These are phyloP conservation scores for Ondatra zibethicus DNA, from an alignment of 2,113 vertebrate genomes.

Conservation along the genomic window DNA sequence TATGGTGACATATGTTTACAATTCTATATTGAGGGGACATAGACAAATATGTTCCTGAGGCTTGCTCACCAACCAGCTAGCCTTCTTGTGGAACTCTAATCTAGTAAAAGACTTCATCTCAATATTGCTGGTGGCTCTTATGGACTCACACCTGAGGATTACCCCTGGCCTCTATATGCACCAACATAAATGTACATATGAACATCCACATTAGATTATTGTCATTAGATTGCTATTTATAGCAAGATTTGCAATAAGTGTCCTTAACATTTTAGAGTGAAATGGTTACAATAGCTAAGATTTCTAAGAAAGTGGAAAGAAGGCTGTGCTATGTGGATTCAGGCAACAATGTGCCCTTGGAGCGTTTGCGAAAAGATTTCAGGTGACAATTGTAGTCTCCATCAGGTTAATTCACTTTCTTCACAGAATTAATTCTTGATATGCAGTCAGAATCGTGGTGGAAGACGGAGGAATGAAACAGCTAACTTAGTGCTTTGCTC, in stretches of 20 bases:
- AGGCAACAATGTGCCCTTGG: not conserved
- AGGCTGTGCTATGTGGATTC: not conserved
- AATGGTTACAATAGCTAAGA: not conserved
- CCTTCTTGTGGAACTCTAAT: not conserved
- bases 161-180: not conserved
- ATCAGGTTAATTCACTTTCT: not conserved
- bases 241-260: not conserved
- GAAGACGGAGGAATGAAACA: not conserved
- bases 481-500: not conserved
- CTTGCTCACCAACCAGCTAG: no score
- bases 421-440: not conserved
- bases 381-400: not conserved
- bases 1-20: not conserved
- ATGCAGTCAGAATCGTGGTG: not conserved
- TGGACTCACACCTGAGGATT: not conserved
- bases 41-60: no score
- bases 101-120: not conserved
- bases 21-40: no score
- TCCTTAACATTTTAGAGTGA: not conserved
- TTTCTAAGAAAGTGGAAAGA: not conserved
- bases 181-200: not conserved
- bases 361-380: not conserved
- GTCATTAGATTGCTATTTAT: not conserved
- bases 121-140: not conserved
- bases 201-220: not conserved